Evolutionary conservation across 1,140 invertebrate genomes (phyloP).

Genomic region (Phocides pigmalion): DNA sequence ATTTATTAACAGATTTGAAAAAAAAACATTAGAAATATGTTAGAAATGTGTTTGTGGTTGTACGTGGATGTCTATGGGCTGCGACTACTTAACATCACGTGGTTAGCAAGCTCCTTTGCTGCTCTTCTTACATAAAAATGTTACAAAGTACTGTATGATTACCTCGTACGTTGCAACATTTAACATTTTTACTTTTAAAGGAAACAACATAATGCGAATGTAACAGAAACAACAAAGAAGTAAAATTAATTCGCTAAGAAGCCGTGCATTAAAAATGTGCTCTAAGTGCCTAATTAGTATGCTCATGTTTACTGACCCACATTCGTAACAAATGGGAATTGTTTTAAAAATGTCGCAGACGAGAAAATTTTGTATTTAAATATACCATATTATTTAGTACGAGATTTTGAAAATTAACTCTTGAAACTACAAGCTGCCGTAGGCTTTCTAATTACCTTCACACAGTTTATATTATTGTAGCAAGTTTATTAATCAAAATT

Average conservation of each 20-base stretch:
- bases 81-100: no score
- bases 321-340: constrained; percentile 25
- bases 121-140: no score
- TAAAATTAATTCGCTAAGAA: constrained; percentile 23
- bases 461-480: constrained; percentile 22
- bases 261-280: constrained; percentile 9
- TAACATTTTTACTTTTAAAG: constrained; percentile 3
- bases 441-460: constrained; percentile 21
- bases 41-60: no score
- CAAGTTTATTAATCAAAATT: constrained; percentile 26
- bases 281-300: constrained; percentile 26
- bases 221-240: constrained; percentile 21
- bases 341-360: constrained; percentile 23
- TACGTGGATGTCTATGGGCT: no score
- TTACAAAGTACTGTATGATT: neutral
- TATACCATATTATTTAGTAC: constrained; percentile 15
- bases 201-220: constrained; percentile 6
- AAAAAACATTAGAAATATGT: no score
- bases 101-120: no score
- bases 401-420: constrained; percentile 30
- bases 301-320: constrained; percentile 28
- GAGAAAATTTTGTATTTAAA: constrained; percentile 23
- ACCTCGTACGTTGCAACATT: neutral
- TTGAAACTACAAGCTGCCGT: constrained; percentile 5
- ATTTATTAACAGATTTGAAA: no score